These are phyloP conservation scores for Oxyruncus cristatus DNA, from an alignment of 2,113 vertebrate genomes.

Conservation along the genomic window DNA sequence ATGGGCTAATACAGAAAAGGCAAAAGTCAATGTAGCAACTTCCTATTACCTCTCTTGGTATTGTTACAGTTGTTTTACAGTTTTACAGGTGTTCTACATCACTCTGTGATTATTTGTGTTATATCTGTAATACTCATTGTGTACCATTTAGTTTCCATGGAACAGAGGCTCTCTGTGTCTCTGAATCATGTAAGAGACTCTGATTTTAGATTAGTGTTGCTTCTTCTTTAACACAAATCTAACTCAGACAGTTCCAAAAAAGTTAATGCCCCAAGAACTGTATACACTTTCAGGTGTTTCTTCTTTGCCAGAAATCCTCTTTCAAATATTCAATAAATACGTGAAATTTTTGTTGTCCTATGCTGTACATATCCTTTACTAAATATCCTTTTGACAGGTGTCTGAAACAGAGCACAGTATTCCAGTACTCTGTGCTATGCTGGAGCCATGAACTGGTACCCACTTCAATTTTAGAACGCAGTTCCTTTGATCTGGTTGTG, in stretches of 20 bases:
- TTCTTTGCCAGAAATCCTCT: constrained; percentile 45
- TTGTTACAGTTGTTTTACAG: neutral
- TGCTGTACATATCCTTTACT: neutral
- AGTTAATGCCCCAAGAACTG: constrained; percentile 37
- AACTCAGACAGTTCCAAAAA: constrained; percentile 59
- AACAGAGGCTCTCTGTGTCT: neutral
- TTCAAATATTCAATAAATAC: constrained; percentile 39
- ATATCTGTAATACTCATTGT: neutral
- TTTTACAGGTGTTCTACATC: neutral
- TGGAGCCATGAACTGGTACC: neutral
- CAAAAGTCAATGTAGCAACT: neutral
- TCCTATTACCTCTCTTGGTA: neutral
- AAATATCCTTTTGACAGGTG: neutral
- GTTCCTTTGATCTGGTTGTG: neutral
- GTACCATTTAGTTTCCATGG: neutral
- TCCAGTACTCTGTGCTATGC: neutral
- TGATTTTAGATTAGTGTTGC: constrained; percentile 24
- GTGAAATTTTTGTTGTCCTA: neutral
- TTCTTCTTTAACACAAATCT: constrained; percentile 47
- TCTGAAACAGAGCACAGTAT: neutral
- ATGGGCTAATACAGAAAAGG: neutral
- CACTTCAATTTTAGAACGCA: neutral
- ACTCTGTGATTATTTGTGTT: rapidly evolving
- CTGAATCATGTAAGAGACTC: neutral
- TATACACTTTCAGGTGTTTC: constrained; percentile 20